Conservation (phyloP, 2,888 invertebrate genomes). For the Cantharis lateralis region DNA sequence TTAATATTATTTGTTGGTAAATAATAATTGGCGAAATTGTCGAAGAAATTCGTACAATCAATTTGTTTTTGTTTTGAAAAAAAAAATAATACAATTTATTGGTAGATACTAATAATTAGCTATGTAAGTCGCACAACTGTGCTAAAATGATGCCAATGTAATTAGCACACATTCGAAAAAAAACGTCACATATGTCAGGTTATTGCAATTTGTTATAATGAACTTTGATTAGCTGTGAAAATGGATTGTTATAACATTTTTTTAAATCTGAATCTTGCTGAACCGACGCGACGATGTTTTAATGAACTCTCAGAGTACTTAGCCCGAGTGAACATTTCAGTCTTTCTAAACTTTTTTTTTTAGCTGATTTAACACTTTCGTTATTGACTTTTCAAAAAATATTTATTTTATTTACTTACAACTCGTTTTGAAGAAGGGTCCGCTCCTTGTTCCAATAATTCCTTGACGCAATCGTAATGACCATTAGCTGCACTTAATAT, state of each 20-base stretch:
- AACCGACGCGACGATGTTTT: neutral
- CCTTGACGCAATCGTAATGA: constrained; percentile 83
- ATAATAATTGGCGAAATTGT: neutral
- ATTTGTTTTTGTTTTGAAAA: neutral
- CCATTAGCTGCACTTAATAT: constrained; percentile 92
- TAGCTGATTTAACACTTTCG: no score
- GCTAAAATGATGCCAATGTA: neutral
- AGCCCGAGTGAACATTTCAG: no score
- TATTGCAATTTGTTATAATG: neutral
- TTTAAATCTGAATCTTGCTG: neutral
- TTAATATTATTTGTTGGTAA: neutral
- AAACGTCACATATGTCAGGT: neutral
- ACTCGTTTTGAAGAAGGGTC: constrained; percentile 83
- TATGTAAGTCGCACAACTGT: neutral
- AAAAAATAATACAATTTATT: neutral
- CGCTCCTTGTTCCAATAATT: constrained; percentile 88
- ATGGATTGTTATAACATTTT: neutral
- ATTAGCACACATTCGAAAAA: neutral
- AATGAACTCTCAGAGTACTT: neutral
- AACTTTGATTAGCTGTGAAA: neutral
- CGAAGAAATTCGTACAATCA: neutral
- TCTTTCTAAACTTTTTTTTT: neutral
- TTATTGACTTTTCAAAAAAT: neutral
- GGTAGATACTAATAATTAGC: neutral
- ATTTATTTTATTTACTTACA: constrained; percentile 57